Base-by-base conservation (phyloP, 1,140 invertebrate genomes). In the Brachionus rubens region DNA sequence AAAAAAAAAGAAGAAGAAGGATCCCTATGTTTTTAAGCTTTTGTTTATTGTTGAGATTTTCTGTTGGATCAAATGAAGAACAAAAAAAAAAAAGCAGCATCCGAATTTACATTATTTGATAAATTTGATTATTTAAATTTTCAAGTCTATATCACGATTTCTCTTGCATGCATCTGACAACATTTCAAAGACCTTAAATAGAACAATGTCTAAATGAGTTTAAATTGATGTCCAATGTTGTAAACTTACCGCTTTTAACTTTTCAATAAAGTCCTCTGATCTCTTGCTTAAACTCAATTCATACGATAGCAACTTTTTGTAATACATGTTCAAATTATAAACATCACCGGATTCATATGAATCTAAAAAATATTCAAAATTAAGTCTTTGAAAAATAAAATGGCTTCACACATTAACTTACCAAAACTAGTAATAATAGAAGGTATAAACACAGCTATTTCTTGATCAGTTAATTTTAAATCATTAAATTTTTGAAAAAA, bases 161-260 rank as follows among this genome's bases (percentile, higher is more conserved):
- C 54, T 24, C 33, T 59, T 59, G n/a, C 28, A 33, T 6, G 28
- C 54, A 59, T 59, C 54, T 59, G 54, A 59, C 54, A 59, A 59
- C 28, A 59, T 30, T 7, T 59, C 54, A 59, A 30, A 59, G 2
- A 14, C 33, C 54, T 59, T 33, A n/a, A 3, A 59, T 30, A 59
- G 9, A 16, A 54, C 21, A 30, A 54, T 54, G 21, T 4, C 26
- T 24, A 54, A 54, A 24, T 6, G 4, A 30, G 1, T 7, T 24
- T 54, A 6, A n/a, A 48, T n/a, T n/a, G n/a, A 16, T 48, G 9
- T 43, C 21, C 36, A 19, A 16, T 43, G 4, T 24, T 21, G 3
- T 67, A 67, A 40, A 19, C 40, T 72, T 72, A 72, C 68, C 33
- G 16, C 19, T 54, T 72, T 72, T 36, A 72, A n/a, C 24, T 72